A percentile compares a stretch with the other conserved stretches of the same genome.
These are phyloP conservation scores for Cephus pygmeus DNA, from an alignment of 2,888 invertebrate species.

Conservation along the genomic window DNA sequence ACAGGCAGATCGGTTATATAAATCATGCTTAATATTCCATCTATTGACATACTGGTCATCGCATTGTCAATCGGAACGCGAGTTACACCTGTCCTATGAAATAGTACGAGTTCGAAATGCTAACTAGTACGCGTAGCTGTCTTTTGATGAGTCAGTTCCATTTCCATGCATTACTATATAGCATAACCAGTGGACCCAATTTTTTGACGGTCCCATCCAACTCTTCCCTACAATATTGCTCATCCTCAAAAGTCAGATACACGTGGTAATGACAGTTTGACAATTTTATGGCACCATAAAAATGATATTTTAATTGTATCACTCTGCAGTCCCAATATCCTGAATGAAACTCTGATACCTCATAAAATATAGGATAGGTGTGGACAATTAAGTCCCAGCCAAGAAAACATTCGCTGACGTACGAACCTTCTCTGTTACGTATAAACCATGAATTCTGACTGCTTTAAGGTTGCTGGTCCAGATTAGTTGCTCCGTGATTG, in stretches of 20 bases:
- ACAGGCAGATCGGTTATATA: not conserved
- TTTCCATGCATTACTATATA: not conserved
- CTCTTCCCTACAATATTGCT: not conserved
- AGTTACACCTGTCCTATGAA: slow-evolving; percentile 2
- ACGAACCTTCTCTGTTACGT: not conserved
- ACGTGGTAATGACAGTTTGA: not conserved
- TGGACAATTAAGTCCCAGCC: not conserved
- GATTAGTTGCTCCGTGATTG: not conserved
- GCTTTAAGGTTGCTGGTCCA: not conserved
- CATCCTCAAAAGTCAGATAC: not conserved
- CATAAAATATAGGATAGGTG: not conserved
- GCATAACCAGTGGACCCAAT: not conserved
- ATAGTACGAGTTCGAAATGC: slow-evolving; percentile 25
- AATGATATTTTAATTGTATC: too few species aligned
- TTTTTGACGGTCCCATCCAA: not conserved
- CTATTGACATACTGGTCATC: not conserved
- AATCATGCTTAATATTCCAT: not conserved
- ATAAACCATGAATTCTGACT: not conserved
- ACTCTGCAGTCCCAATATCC: not conserved
- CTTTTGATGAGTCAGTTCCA: slow-evolving; percentile 24
- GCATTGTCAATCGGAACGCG: slow-evolving; percentile 8
- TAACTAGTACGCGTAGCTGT: slow-evolving; percentile 28
- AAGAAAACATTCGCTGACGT: not conserved
- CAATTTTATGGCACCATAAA: not conserved
- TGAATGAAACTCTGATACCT: not conserved